phyloP scores from a whole-genome alignment of 1,140 invertebrate genomes.

The Bombus waltoni region DNA sequence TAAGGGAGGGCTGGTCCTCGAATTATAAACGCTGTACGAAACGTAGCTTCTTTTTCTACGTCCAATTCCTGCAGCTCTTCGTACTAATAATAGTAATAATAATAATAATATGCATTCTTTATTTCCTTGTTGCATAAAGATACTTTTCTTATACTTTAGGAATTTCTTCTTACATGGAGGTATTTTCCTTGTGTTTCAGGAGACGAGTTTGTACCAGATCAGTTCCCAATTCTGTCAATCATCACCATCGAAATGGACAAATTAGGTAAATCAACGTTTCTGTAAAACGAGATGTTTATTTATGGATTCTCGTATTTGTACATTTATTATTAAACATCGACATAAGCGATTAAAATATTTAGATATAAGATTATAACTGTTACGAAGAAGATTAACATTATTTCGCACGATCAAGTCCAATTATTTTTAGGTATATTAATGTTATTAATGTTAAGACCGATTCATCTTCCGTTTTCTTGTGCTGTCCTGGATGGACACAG shows the following conservation, averaged over 20 bases:
- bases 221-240: slow-evolving; percentile 53
- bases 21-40: not conserved
- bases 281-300: not conserved
- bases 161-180: not conserved
- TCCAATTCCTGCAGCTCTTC: not conserved
- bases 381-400: not conserved
- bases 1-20: not conserved
- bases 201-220: slow-evolving; percentile 74
- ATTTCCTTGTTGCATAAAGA: not conserved
- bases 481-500: slow-evolving; percentile 86
- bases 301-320: no score
- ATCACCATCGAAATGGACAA: slow-evolving; percentile 70
- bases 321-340: not conserved
- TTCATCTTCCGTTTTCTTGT: slow-evolving; percentile 77
- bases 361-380: not conserved
- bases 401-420: not conserved
- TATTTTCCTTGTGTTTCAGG: slow-evolving; percentile 60
- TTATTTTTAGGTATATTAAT: slow-evolving; percentile 31
- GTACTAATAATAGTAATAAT: no score
- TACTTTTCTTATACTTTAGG: not conserved
- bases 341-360: no score
- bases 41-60: not conserved
- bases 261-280: slow-evolving; percentile 72
- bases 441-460: slow-evolving; percentile 75
- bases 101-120: not conserved